Evolutionary conservation across 1,140 invertebrate genomes (phyloP).

Genomic region (Tetragonula clypearis): DNA sequence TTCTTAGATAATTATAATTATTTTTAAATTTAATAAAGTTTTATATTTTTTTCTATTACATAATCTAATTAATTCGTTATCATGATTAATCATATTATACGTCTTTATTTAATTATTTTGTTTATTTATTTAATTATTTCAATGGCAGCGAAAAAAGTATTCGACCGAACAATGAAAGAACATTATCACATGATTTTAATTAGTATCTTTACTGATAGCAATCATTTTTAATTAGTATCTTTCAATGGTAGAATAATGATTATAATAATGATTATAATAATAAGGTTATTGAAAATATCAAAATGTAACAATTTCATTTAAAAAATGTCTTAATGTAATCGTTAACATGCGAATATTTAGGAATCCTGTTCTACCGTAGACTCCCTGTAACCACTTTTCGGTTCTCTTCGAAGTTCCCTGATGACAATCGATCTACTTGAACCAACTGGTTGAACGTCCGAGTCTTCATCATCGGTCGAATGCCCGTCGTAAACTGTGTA

Average conservation of each 20-base stretch:
- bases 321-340: neutral
- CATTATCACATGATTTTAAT: neutral
- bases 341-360: conserved; percentile 14
- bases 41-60: too few species aligned
- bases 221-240: conserved; percentile 4
- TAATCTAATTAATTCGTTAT: neutral
- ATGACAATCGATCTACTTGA: conserved; percentile 61
- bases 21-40: neutral
- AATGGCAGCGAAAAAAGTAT: neutral
- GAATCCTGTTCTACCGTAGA: conserved; percentile 45
- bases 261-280: too few species aligned
- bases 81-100: neutral
- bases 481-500: conserved; percentile 51
- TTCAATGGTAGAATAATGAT: neutral
- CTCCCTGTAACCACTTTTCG: conserved; percentile 65
- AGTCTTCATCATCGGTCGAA: conserved; percentile 79
- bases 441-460: conserved; percentile 62
- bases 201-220: too few species aligned
- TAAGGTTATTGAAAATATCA: neutral
- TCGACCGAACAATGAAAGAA: neutral
- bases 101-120: neutral
- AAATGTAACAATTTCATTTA: conserved; percentile 13
- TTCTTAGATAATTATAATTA: neutral
- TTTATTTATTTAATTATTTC: neutral
- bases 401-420: conserved; percentile 68